Conservation (phyloP, 1,140 invertebrate genomes). For the Eciton burchellii region DNA sequence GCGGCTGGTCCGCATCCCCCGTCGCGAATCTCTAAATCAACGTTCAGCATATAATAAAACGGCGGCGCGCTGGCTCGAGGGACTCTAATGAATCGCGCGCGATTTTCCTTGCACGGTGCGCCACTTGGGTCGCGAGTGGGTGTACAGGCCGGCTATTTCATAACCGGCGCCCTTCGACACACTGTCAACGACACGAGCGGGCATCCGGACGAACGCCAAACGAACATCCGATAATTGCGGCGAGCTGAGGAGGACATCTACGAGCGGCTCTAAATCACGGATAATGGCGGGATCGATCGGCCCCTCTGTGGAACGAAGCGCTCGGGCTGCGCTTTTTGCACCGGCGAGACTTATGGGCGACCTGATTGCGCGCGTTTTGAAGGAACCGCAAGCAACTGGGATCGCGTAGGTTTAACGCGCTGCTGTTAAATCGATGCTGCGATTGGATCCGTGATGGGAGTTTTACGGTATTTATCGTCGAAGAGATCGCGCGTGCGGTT, state of each 20-base stretch:
- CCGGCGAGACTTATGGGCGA: not conserved
- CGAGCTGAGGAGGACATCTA: constrained; percentile 31
- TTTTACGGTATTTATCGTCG: too few relatives aligned
- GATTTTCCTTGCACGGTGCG: constrained; percentile 73
- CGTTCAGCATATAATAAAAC: constrained; percentile 84
- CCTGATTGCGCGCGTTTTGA: not conserved
- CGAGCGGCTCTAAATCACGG: constrained; percentile 44
- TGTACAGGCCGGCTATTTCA: not conserved
- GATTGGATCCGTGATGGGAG: too few relatives aligned
- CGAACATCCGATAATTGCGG: constrained; percentile 60
- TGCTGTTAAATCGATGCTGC: not conserved
- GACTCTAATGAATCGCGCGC: constrained; percentile 79
- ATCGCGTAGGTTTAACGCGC: not conserved
- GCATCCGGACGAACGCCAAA: constrained; percentile 16
- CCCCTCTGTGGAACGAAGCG: too few relatives aligned
- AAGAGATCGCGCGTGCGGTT: too few relatives aligned
- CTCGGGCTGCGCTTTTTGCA: constrained; percentile 16
- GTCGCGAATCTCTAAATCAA: constrained; percentile 82
- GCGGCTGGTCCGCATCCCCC: constrained; percentile 72
- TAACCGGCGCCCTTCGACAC: constrained; percentile 56
- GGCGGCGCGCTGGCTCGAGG: constrained; percentile 67
- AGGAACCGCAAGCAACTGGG: not conserved
- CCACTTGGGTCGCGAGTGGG: constrained; percentile 12
- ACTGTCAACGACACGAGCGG: constrained; percentile 61
- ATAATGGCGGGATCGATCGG: not conserved